Percentiles rank a stretch among this genome's conserved stretches.
Evolutionary conservation across 1,140 invertebrate species (phyloP).

Genomic region (Holotrichia oblita): DNA sequence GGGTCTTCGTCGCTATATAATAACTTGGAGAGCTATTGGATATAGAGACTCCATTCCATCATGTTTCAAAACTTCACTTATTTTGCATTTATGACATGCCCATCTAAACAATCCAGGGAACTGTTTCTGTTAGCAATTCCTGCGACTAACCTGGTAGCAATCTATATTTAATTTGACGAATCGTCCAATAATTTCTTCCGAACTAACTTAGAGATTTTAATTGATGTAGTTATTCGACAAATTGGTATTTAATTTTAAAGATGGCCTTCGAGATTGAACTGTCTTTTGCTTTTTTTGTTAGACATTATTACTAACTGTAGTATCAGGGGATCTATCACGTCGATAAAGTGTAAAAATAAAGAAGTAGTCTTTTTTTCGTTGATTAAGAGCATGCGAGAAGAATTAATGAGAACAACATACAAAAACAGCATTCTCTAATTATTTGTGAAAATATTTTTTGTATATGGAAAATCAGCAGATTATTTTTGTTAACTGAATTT

Average conservation of each 20-base stretch:
- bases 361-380: too few species aligned
- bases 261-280: neutral
- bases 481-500: too few species aligned
- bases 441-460: too few species aligned
- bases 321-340: too few species aligned
- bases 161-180: neutral
- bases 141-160: neutral
- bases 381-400: too few species aligned
- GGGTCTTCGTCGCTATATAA: neutral
- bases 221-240: too few species aligned
- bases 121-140: neutral
- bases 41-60: neutral
- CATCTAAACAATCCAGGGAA: neutral
- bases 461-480: too few species aligned
- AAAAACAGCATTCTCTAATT: too few species aligned
- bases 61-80: neutral
- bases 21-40: neutral
- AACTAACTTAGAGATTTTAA: neutral
- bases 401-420: too few species aligned
- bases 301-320: too few species aligned
- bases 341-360: too few species aligned
- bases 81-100: neutral
- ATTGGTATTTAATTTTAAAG: neutral
- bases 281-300: too few species aligned
- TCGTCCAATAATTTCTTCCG: neutral